phyloP scores from a whole-genome alignment of 1,140 invertebrate species.

The Sycobia sp. region DNA sequence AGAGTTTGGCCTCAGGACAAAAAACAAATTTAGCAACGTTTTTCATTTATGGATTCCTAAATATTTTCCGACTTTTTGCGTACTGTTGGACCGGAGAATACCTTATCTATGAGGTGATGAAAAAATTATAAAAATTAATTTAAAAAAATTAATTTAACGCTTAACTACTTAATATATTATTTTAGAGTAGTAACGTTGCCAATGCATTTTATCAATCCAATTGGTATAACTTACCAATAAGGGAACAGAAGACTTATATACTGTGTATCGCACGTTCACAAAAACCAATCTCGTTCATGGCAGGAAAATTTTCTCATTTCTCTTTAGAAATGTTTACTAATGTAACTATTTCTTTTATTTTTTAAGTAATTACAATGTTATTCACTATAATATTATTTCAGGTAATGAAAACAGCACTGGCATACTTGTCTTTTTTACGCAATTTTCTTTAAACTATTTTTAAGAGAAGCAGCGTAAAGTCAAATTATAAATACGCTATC shows the following conservation, averaged over 20 bases:
- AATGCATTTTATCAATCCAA: constrained; percentile 35
- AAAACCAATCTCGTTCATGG: constrained; percentile 35
- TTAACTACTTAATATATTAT: background rate
- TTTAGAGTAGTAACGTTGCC: constrained; percentile 33
- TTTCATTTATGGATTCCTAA: constrained; percentile 39
- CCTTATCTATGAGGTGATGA: constrained; percentile 37
- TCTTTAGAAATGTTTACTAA: constrained; percentile 39
- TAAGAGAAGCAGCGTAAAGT: too few species aligned
- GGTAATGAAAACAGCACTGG: constrained; percentile 25
- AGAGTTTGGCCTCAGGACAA: constrained; percentile 35
- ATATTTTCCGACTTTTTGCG: constrained; percentile 37
- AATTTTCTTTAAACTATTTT: constrained; percentile 24
- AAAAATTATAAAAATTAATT: background rate
- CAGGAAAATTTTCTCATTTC: constrained; percentile 42
- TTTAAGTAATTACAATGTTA: too few species aligned
- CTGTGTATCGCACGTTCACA: constrained; percentile 39
- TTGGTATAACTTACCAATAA: constrained; percentile 37
- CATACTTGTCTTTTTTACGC: constrained; percentile 27
- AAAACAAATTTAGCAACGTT: constrained; percentile 40
- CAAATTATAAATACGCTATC: too few species aligned
- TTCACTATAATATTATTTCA: background rate
- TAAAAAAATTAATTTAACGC: background rate
- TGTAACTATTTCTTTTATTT: constrained; percentile 34
- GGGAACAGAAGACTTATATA: constrained; percentile 35
- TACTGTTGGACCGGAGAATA: constrained; percentile 39